Base-by-base conservation (phyloP, 2,113 vertebrate genomes). In the Psophia crepitans region DNA sequence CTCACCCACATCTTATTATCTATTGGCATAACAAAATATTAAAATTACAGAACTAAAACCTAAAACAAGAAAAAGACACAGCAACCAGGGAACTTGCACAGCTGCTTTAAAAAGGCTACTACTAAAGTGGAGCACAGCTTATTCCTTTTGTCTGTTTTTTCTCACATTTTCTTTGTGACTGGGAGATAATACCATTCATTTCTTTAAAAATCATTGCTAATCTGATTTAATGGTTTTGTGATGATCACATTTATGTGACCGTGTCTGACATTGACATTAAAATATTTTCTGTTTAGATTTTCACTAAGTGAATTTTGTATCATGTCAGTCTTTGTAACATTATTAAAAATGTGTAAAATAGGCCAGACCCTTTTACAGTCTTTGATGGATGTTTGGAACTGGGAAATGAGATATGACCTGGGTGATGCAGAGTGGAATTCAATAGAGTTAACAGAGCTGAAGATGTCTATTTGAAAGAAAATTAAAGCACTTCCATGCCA, bases 291-390 rank as follows among this genome's bases (percentile, higher is more conserved):
- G 43, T 51, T 92, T 90, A 64, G 43, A 77, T 68, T 79, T 89
- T 89, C 44, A 65, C 53, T 91, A 93, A 92, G 53, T 87, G 82
- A 88, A 85, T 95, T 89, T 89, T 70, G 11, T 84, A 41, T 90
- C 73, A 51, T 87, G 37, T 90, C 57, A 63, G 81, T 84, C 53
- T 87, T 73, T 74, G 28, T 95, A 94, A 92, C 17, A 26, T 63
- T 86, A 92, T 96, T 94, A 84, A 94, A 90, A 87, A 89, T 6
- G 48, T 75, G 78, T 84, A 86, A 95, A 95, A 75, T 85, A 80
- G 66, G 51, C 84, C 90, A 95, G 91, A 94, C 41, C 85, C 82
- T 90, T 93, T 91, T 74, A 78, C 12, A 87, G 71, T 73, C 51
- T 69, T 87, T 89, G 84, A 94, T 89, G 54, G 56, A 83, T 96